Base-by-base conservation (phyloP, 2,888 invertebrate genomes). In the Netelia inedita region DNA sequence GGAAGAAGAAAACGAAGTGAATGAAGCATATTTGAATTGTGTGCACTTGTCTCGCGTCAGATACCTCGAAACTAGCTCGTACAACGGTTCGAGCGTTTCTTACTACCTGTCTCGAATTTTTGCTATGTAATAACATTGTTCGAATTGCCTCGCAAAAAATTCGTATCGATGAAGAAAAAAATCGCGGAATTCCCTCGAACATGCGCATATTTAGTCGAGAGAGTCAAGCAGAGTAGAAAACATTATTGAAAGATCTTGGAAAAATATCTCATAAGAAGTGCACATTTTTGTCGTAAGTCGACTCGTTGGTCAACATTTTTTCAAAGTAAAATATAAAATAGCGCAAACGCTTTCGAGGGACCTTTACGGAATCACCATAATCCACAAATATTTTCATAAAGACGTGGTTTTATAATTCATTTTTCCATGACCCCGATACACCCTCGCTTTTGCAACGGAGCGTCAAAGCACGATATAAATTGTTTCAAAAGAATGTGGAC, bases 61-160 rank as follows among this genome's bases (percentile, higher is more conserved):
- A 79, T 78, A 53, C 46, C 79, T 19, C 59, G 59, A 80, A 71
- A 75, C 46, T 83, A n/a, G 71, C 63, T 59, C 71, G 65, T 75
- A 76, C 66, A 68, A 66, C 61, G 65, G 66, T 21, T 46, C 23
- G 16, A 19, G 61, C 2, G 35, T 43, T 53, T 14, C 53, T 46
- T 6, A 55, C 11, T 5, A 61, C 41, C 35, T 14, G n/a, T 61
- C 23, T 57, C 23, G 35, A 65, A 65, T 59, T 75, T 71, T 72
- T 50, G 53, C 75, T 65, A 71, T 55, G n/a, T 69, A 78, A 69
- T 21, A 59, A 3, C 69, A 69, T 69, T 61, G 57, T 55, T 65
- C 23, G 19, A 16, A 65, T 23, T 28, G 16, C 14, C 19, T 55
- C 16, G 55, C n/a, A 16, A 55, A 55, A 43, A 2, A 10, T 2